Base-by-base conservation (phyloP, 2,797 vertebrate species). In the Aeoliscus strigatus region DNA sequence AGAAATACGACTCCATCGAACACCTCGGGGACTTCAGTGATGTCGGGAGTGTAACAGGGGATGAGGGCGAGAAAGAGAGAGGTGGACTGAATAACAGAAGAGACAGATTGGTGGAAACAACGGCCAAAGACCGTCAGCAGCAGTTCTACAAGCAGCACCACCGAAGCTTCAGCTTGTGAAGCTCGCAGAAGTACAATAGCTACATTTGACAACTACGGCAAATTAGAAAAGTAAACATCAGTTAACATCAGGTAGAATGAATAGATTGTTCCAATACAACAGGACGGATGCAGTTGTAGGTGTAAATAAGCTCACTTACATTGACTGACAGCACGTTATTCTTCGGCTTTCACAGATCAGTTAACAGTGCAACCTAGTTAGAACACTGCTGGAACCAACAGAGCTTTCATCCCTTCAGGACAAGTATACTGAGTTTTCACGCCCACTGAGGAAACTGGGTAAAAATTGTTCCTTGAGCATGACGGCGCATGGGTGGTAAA, bases 1-100 rank as follows among this genome's bases (percentile, higher is more conserved):
- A 93, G 80, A 94, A 96, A 48, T 94, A 91, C 1, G 94, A 97
- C 71, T 96, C 93, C 0, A 77, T 97, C 5, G 93, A 95, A 66
- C 94, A 97, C 62, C 75, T 97, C 23, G 80, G 89, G 0, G 79
- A 91, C 34, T 60, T 90, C 27, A 92, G 90, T 0, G 94, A 95
- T 0, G 90, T 90, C 0, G 77, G 80, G 4, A 82, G 81, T 11
- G 54, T 83, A 2, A 79, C 82, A 0, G 80, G 79, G 26, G 84
- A 87, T 6, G 82, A 84, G 34, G 59, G 39, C 6, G 73, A 84
- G 39, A 67, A 16, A 21, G 79, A 70, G 31, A 51, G 49, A 14
- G 75, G n/a, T 17, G 65, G 14, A 8, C 60, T 4, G 57, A 62
- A 37, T 23, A 68, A 62, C 10, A 52, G 39, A 26, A 59, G 64